Percentiles rank a stretch among this genome's conserved stretches.
Evolutionary conservation across 2,888 invertebrate species (phyloP).

Genomic region (Lasioglossum leucozonium): DNA sequence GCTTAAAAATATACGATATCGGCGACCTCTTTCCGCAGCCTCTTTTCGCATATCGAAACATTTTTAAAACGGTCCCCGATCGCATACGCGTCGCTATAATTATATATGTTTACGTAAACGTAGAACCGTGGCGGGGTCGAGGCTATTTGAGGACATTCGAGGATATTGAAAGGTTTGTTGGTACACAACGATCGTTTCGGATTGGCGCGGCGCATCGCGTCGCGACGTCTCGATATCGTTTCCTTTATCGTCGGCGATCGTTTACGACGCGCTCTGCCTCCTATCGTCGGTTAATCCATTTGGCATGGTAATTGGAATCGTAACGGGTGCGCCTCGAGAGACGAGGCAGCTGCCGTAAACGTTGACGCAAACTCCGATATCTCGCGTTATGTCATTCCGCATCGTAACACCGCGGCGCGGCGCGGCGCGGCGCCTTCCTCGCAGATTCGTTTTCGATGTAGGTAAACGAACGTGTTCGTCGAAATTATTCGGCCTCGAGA

Average conservation of each 20-base stretch:
- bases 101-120: background rate
- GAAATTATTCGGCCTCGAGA: background rate
- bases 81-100: slow-evolving; percentile 36
- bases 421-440: background rate
- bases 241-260: background rate
- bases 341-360: background rate
- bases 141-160: background rate
- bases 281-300: background rate
- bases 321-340: background rate
- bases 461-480: background rate
- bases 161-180: background rate
- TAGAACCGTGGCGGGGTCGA: background rate
- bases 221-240: background rate
- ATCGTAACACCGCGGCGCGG: background rate
- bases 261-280: background rate
- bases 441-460: background rate
- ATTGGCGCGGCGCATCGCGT: background rate
- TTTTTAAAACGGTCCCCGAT: slow-evolving; percentile 45
- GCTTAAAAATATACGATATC: slow-evolving; percentile 62
- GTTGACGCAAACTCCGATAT: slow-evolving; percentile 39
- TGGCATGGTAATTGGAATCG: slow-evolving; percentile 11
- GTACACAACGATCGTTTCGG: background rate
- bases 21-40: slow-evolving; percentile 33
- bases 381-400: slow-evolving; percentile 53
- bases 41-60: slow-evolving; percentile 34